phyloP scores from a whole-genome alignment of 2,113 vertebrate species.

The Cyanoderma ruficeps region DNA sequence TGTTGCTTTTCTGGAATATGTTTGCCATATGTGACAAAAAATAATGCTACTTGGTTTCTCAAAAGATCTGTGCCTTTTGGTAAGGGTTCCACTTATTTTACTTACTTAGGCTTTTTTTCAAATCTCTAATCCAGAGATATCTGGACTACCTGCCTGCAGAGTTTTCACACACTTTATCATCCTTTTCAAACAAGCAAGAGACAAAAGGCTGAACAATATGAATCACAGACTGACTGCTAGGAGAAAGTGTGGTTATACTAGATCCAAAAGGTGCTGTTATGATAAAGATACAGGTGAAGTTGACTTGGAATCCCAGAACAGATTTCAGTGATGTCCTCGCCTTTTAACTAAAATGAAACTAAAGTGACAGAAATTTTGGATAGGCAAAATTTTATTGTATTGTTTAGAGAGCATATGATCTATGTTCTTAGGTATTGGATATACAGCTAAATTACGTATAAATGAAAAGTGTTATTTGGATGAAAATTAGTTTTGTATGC shows the following conservation, averaged over 20 bases:
- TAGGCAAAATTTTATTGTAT: not conserved
- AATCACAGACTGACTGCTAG: not conserved
- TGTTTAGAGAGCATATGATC: not conserved
- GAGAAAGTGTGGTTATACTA: not conserved
- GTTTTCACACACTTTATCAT: not conserved
- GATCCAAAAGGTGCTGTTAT: not conserved
- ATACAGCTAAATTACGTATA: not conserved
- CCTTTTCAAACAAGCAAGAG: slow-evolving; percentile 2
- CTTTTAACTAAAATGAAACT: not conserved
- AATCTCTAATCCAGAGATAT: not conserved
- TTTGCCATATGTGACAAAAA: slow-evolving; percentile 58
- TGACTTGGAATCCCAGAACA: not conserved
- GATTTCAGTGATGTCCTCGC: not conserved
- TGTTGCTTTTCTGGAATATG: slow-evolving; percentile 55
- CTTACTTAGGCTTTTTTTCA: slow-evolving; percentile 24
- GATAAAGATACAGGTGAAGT: not conserved
- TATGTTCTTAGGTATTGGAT: not conserved
- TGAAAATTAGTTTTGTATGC: not conserved
- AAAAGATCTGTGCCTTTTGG: not conserved
- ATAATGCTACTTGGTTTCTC: slow-evolving; percentile 15
- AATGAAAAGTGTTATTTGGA: not conserved
- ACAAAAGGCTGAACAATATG: not conserved
- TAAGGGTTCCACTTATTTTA: not conserved
- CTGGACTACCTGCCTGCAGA: not conserved
- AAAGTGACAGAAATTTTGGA: not conserved